Evolutionary conservation across 2,888 invertebrate species (phyloP), one percentile per base, ranked within the genome.

Genomic region (Nomada ferruginata): DNA sequence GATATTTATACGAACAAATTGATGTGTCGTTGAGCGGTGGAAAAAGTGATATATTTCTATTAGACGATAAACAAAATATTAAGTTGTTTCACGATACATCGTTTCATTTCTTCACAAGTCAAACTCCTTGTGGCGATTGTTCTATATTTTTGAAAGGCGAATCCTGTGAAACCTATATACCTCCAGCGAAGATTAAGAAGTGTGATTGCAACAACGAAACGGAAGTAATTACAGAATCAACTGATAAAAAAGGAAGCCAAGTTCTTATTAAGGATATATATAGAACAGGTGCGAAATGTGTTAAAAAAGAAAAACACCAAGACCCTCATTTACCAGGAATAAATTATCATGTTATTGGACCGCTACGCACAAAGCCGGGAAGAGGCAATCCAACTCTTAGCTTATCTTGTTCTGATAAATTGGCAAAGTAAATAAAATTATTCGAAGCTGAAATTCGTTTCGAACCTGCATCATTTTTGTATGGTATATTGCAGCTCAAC

Each of bases 341-440:
- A 68, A 94, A 95, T 85, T 97, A 97, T 92, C 98, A 98, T 91
- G 92, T 95, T 63, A 91, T 96, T 18, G 97, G 97, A 44, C 96
- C 95, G 87, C 95, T 97, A 13, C 95, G 98, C 76, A 98, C 96
- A 0, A 99, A 99, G 94, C 98, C 98, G 44, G 98, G 98, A 0
- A 95, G 98, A 90, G 99, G 99, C 0, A 97, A 97, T 92, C 96
- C 96, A 65, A 98, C 99, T 0, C 93, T 97, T 59, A 98, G 98
- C 13, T 96, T 98, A 89, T 98, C 98, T 0, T 99, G 99, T 93
- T 98, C 98, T 93, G 99, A 99, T 94, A 99, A 99, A 95, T 94
- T 99, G 18, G 96, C 98, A 2, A 94, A 92, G 93, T 93, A 87
- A 82, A 13, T 70, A 36, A 29, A 57, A 71, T 23, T 63, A 47